Base-by-base conservation (phyloP, 2,797 vertebrate genomes). In the Acanthopagrus latus region DNA sequence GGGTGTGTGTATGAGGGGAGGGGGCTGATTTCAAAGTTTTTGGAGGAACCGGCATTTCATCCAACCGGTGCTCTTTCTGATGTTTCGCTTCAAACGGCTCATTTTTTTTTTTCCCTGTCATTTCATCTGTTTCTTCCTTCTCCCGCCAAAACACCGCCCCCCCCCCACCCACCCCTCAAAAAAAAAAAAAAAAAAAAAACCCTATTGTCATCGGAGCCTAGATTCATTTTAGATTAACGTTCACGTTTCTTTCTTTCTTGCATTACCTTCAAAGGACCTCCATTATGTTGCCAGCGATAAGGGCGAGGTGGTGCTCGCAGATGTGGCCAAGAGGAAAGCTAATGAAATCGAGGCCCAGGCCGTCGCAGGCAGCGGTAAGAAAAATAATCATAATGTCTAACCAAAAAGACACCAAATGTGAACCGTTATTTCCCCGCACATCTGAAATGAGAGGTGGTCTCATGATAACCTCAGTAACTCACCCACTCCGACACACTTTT, bases 231-330 rank as follows among this genome's bases (percentile, higher is more conserved):
- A 97, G 95, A 97, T 97, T 97, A 97, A 96, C 88, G 74, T 80
- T 87, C 74, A 78, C 51, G 59, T 92, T 82, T 90, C 92, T 94
- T 96, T 96, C 95, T 95, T 92, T 96, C 95, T 95, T 95, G 92
- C 95, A 97, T 97, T 97, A 92, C 97, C 97, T 97, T 96, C 96
- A 96, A 97, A 99, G 98, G 98, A 99, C 94, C 97, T 99, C 95
- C 97, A 99, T 97, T 98, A 98, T 95, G 93, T 98, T 86, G 97
- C 98, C 71, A 83, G 95, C 93, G 98, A 99, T 97, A 97, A 97
- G 93, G 97, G 97, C 87, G 98, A 99, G 96, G 86, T 96, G 95
- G 97, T 97, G 88, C 95, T 99, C 88, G 97, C 98, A 74, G 96
- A 96, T 91, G 98, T 97, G 94, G 97, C 98, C 88, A 96, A 95